phyloP scores from a whole-genome alignment of 2,888 invertebrate genomes.

The Ametastegia equiseti region DNA sequence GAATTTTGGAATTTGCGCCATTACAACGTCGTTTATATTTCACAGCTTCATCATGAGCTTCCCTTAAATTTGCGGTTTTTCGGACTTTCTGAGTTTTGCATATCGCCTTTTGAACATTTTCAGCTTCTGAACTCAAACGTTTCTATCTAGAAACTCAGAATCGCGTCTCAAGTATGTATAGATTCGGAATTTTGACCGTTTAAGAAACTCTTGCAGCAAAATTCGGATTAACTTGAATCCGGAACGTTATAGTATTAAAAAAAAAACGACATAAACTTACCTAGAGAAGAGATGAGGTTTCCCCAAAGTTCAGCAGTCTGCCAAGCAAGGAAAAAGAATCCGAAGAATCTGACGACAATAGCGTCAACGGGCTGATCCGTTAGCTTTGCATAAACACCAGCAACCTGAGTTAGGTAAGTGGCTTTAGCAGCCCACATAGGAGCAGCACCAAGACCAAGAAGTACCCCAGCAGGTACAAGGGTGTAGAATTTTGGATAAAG shows the following conservation, averaged over 20 bases:
- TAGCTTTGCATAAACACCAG: conserved; percentile 92
- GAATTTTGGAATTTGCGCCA: too few relatives aligned
- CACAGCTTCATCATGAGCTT: too few relatives aligned
- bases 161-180: too few relatives aligned
- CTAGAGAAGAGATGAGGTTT: conserved; percentile 95
- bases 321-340: conserved; percentile 99
- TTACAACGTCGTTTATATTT: too few relatives aligned
- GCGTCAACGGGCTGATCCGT: conserved; percentile 93
- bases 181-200: too few relatives aligned
- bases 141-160: too few relatives aligned
- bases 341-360: conserved; percentile 97
- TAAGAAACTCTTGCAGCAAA: too few relatives aligned
- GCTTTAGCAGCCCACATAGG: conserved; percentile 99
- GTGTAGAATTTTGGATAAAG: conserved; percentile 95
- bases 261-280: conserved; percentile 77
- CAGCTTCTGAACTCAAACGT: too few relatives aligned
- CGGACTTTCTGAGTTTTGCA: too few relatives aligned
- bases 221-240: too few relatives aligned
- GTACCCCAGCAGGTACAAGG: conserved; percentile 93
- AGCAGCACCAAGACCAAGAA: conserved; percentile 96
- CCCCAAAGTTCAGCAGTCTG: conserved; percentile 98
- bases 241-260: neutral
- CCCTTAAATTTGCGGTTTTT: too few relatives aligned
- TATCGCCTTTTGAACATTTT: too few relatives aligned
- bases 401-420: conserved; percentile 96